Evolutionary conservation across 2,797 vertebrate genomes (phyloP).

Genomic region (Miichthys miiuy): DNA sequence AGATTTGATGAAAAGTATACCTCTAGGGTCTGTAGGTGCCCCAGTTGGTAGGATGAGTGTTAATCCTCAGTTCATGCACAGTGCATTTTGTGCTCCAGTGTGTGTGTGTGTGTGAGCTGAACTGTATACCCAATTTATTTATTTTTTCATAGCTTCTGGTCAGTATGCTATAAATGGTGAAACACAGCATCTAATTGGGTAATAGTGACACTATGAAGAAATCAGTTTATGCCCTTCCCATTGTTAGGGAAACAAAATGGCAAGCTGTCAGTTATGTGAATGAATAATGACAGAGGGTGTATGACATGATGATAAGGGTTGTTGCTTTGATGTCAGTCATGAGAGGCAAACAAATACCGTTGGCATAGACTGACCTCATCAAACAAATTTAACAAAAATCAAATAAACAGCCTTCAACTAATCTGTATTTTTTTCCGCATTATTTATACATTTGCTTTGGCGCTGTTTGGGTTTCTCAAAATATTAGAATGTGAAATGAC

Average conservation of each 20-base stretch:
- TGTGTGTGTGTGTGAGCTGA: no score
- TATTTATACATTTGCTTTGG: conserved; percentile 65
- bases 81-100: no score
- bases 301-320: conserved; percentile 71
- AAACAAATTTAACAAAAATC: conserved; percentile 54
- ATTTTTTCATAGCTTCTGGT: not conserved
- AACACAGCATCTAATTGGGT: conserved; percentile 17
- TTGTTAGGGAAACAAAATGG: conserved; percentile 79
- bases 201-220: conserved; percentile 31
- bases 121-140: no score
- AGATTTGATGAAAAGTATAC: not conserved
- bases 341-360: conserved; percentile 61
- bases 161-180: conserved; percentile 11
- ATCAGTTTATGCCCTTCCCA: conserved; percentile 40
- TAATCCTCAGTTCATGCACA: no score
- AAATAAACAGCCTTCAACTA: conserved; percentile 44
- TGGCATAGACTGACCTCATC: conserved; percentile 53
- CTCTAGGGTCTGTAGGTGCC: no score
- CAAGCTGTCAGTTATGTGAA: conserved; percentile 78
- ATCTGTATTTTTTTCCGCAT: conserved; percentile 46
- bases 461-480: conserved; percentile 42
- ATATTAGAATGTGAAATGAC: conserved; percentile 39
- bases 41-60: no score
- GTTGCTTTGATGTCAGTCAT: conserved; percentile 61
- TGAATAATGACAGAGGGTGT: conserved; percentile 74